phyloP scores from a whole-genome alignment of 2,797 vertebrate genomes.

The Accipiter superciliosus region DNA sequence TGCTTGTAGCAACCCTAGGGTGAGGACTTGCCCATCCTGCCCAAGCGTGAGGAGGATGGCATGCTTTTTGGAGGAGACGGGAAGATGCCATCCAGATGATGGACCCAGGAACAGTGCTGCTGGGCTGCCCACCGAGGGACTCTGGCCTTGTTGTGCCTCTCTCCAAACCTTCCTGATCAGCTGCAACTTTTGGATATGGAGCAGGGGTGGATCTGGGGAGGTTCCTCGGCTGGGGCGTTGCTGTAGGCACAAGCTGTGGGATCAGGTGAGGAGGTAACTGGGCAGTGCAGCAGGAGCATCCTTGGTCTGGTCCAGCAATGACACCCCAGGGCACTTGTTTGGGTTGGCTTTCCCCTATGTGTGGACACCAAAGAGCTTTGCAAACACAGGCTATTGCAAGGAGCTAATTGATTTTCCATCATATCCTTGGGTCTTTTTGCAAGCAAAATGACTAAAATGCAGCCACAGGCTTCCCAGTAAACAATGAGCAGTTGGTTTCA shows the following conservation, averaged over 20 bases:
- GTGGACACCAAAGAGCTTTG: neutral
- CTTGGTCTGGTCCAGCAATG: neutral
- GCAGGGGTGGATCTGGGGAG: neutral
- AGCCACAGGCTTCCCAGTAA: constrained; percentile 37
- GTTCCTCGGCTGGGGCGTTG: fast-evolving
- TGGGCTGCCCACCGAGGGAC: neutral
- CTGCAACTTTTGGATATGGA: neutral
- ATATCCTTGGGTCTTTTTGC: neutral
- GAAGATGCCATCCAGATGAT: neutral
- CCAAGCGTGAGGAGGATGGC: fast-evolving
- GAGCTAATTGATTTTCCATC: constrained; percentile 12
- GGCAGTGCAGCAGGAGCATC: neutral
- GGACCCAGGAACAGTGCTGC: neutral
- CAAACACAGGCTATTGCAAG: neutral
- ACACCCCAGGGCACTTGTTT: neutral
- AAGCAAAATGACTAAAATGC: neutral
- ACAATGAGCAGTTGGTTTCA: constrained; percentile 65
- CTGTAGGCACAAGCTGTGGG: neutral
- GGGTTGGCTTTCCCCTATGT: neutral
- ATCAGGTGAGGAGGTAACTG: neutral
- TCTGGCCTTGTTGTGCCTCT: neutral
- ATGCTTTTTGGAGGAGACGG: neutral
- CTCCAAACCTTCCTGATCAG: neutral
- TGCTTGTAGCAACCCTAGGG: neutral
- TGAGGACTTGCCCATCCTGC: neutral